Evolutionary conservation across 2,113 vertebrate species (phyloP).

Genomic region (Peromyscus leucopus): DNA sequence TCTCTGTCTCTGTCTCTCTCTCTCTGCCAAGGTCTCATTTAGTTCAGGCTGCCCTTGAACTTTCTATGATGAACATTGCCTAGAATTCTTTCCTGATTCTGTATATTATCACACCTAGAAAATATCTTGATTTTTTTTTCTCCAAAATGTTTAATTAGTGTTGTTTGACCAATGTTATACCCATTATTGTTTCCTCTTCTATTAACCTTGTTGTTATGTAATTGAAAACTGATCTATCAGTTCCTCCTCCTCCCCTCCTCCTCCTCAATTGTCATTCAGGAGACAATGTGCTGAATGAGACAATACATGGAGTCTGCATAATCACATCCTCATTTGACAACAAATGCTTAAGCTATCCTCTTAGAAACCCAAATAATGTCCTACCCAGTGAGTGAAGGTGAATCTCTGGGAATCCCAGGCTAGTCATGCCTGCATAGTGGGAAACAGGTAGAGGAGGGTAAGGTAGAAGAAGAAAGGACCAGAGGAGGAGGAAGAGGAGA

Average conservation of each 20-base stretch:
- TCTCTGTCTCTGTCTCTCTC: not conserved
- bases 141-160: not conserved
- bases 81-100: not conserved
- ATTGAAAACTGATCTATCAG: not conserved
- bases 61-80: no score
- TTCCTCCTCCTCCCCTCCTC: not conserved
- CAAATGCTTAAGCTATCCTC: not conserved
- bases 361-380: not conserved
- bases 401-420: not conserved
- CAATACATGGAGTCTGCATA: not conserved
- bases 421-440: not conserved
- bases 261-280: not conserved
- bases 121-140: not conserved
- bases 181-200: not conserved
- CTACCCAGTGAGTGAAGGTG: not conserved
- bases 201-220: not conserved
- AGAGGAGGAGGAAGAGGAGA: not conserved
- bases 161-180: not conserved
- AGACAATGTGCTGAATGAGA: not conserved
- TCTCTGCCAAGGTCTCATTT: not conserved
- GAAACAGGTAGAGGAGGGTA: rapidly evolving
- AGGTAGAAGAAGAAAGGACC: rapidly evolving
- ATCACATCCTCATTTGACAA: not conserved
- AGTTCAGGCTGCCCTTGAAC: not conserved
- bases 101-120: no score